Evolutionary conservation across 2,888 invertebrate genomes (phyloP), one percentile per base, ranked within the genome.

Genomic region (Leucophora obtusa): DNA sequence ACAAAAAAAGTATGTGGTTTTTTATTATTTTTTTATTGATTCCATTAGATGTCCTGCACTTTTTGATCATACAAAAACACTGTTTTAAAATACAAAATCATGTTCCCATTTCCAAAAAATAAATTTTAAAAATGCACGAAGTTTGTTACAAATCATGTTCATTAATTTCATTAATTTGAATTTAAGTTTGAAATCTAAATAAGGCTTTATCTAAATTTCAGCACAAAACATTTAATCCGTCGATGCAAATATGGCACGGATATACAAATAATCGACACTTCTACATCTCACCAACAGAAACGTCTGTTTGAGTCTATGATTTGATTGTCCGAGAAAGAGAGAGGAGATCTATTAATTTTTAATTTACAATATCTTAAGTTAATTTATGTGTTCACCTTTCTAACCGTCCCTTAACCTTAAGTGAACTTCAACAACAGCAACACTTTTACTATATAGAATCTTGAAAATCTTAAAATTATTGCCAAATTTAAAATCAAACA

Each of bases 211-310:
- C 60, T 72, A 54, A 78, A 77, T 89, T 89, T 71, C 87, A 89
- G 89, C 87, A 86, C 86, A 85, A 86, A 86, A 83, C 88, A 86
- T 85, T 86, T 87, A 84, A 87, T 87, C 85, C 86, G 86, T 80
- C 86, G 87, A 86, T 88, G 87, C 87, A 86, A 86, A 84, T 86
- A 85, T 89, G 89, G 89, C 86, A 85, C 82, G 86, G 87, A 87
- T 86, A 85, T 87, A 73, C 84, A 82, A 77, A 78, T 83, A 79
- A 65, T 84, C 62, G 83, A 83, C 82, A 83, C 65, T 72, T 79
- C 81, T 76, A 79, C 73, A 81, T 85, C 83, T 86, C 87, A 83
- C 83, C 88, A 86, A 86, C 88, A 85, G 88, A 88, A 86, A 87
- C 87, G 84, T 86, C 87, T 86, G 87, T 87, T 88, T 88, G 87